Conservation (phyloP, 2,888 invertebrate genomes). For the Xylota segnis region DNA sequence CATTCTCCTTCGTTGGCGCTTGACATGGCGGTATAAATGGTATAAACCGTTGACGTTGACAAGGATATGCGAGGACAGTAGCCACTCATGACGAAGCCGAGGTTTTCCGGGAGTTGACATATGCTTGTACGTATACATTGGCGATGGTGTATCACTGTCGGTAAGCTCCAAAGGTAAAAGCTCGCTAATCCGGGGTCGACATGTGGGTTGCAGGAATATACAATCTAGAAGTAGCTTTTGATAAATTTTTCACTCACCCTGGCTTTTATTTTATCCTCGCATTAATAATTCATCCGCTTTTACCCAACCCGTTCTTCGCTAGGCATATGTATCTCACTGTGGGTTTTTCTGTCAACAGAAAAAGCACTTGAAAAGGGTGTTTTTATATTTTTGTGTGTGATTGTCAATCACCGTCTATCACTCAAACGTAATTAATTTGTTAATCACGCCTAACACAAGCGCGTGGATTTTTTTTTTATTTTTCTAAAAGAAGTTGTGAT, state of each 20-base stretch:
- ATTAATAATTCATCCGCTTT: slow-evolving; percentile 69
- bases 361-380: slow-evolving; percentile 60
- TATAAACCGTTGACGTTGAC: slow-evolving; percentile 71
- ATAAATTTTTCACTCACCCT: slow-evolving; percentile 53
- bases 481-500: not conserved
- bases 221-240: slow-evolving; percentile 15
- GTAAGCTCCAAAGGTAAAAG: slow-evolving; percentile 25
- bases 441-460: slow-evolving; percentile 49
- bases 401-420: slow-evolving; percentile 72
- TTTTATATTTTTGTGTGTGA: slow-evolving; percentile 16
- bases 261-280: slow-evolving; percentile 7
- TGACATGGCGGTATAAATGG: slow-evolving; percentile 53
- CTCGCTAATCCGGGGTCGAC: slow-evolving; percentile 62
- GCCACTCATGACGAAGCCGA: slow-evolving; percentile 68
- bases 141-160: not conserved
- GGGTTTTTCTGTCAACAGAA: slow-evolving; percentile 31
- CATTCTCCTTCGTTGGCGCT: slow-evolving; percentile 46
- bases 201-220: slow-evolving; percentile 64
- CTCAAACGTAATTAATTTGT: slow-evolving; percentile 73
- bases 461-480: slow-evolving; percentile 11
- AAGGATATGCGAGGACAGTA: slow-evolving; percentile 76
- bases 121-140: not conserved
- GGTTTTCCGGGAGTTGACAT: slow-evolving; percentile 47
- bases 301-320: slow-evolving; percentile 60
- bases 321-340: not conserved